Percentiles rank a stretch among this genome's conserved stretches.
Conservation (phyloP, 2,797 vertebrate genomes). For the Phylloscopus collybita region DNA sequence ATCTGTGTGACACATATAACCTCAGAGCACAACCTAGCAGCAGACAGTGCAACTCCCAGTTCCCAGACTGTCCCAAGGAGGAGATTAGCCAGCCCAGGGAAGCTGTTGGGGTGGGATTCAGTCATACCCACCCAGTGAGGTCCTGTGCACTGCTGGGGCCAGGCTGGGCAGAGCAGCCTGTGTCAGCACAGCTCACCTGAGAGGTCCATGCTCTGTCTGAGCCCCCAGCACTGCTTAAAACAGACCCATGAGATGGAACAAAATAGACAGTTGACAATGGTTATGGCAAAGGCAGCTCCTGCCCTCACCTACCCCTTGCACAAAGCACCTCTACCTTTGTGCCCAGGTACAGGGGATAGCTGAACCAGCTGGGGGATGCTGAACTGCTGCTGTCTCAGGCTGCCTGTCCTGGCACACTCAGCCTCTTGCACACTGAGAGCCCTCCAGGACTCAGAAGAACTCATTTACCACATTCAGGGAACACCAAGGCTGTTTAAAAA, state of each 20-base stretch:
- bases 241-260: neutral
- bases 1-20: neutral
- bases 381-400: neutral
- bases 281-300: neutral
- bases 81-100: neutral
- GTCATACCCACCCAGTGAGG: neutral
- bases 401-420: neutral
- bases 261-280: neutral
- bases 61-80: neutral
- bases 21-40: neutral
- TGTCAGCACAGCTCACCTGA: neutral
- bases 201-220: rapidly evolving
- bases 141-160: neutral
- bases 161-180: neutral
- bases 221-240: neutral
- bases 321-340: neutral
- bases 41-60: neutral
- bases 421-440: neutral
- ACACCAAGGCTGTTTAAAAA: neutral
- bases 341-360: neutral
- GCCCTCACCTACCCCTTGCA: neutral
- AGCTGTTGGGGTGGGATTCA: neutral
- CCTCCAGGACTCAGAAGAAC: neutral
- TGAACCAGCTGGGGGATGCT: neutral
- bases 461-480: neutral